These are phyloP conservation scores for Spondyliosoma cantharus DNA, from an alignment of 2,797 vertebrate species.

Conservation along the genomic window DNA sequence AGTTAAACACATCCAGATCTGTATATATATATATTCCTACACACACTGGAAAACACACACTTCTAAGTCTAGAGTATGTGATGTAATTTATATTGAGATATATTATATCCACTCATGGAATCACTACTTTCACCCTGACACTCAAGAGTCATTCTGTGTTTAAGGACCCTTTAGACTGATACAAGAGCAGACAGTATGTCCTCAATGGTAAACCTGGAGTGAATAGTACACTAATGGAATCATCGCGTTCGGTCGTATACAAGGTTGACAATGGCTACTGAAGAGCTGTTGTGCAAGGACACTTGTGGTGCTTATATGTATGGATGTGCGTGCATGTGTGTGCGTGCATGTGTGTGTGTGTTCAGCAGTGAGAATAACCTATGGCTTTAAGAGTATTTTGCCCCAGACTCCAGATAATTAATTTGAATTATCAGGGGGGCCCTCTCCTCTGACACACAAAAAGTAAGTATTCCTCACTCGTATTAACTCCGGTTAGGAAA, in stretches of 20 bases:
- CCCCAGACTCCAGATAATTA: slow-evolving; percentile 77
- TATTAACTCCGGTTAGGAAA: slow-evolving; percentile 63
- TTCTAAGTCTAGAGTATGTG: neutral
- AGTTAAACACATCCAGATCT: neutral
- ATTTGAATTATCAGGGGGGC: slow-evolving; percentile 75
- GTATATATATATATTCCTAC: neutral
- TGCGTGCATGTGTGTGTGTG: slow-evolving; percentile 20
- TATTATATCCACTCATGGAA: slow-evolving; percentile 9
- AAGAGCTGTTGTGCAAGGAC: slow-evolving; percentile 47
- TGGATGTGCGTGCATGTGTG: slow-evolving; percentile 6
- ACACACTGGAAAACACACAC: neutral
- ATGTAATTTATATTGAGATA: slow-evolving; percentile 17
- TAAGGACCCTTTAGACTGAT: slow-evolving; percentile 56
- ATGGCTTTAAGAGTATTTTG: slow-evolving; percentile 69
- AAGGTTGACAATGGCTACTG: slow-evolving; percentile 42
- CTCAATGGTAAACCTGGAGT: slow-evolving; percentile 46
- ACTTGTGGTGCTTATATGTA: slow-evolving; percentile 35
- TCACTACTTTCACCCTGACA: slow-evolving; percentile 31
- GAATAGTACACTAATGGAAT: slow-evolving; percentile 60
- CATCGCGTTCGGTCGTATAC: slow-evolving; percentile 40
- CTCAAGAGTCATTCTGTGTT: slow-evolving; percentile 37
- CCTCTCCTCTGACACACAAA: slow-evolving; percentile 77
- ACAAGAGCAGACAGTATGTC: slow-evolving; percentile 25
- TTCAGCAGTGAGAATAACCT: slow-evolving; percentile 53
- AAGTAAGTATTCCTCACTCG: slow-evolving; percentile 75